phyloP scores from a whole-genome alignment of 2,888 invertebrate species.

The Apotomis capreana region DNA sequence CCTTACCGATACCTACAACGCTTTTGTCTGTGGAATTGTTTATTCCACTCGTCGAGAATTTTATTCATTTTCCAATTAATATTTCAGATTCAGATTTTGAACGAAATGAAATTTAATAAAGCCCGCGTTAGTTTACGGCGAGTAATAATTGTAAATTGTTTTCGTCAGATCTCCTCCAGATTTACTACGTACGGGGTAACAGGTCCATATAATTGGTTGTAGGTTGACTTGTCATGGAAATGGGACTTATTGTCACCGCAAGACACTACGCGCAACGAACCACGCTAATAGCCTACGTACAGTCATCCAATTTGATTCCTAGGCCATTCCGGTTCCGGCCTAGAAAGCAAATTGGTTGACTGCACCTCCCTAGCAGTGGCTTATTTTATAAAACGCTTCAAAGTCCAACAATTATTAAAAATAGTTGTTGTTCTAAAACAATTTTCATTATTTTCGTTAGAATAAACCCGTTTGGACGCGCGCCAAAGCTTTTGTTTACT shows the following conservation, averaged over 20 bases:
- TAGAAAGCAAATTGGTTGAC: too few relatives aligned
- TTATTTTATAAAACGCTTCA: background rate
- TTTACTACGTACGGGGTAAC: background rate
- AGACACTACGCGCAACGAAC: too few relatives aligned
- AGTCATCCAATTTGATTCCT: too few relatives aligned
- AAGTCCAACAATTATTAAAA: background rate
- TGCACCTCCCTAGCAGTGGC: background rate
- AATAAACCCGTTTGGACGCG: background rate
- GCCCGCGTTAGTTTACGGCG: background rate
- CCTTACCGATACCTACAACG: too few relatives aligned
- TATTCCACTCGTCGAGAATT: background rate
- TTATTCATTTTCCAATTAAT: conserved; percentile 12
- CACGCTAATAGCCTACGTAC: too few relatives aligned
- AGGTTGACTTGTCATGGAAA: too few relatives aligned
- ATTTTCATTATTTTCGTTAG: background rate
- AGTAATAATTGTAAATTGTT: conserved; percentile 1
- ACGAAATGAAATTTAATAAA: conserved; percentile 2
- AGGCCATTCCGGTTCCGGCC: too few relatives aligned
- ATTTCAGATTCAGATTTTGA: background rate
- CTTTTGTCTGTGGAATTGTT: background rate
- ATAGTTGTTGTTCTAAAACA: background rate
- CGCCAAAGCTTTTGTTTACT: background rate
- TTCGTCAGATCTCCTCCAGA: background rate
- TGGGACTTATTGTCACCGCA: too few relatives aligned
- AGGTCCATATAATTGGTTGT: too few relatives aligned